Conservation (phyloP, 2,113 vertebrate species). For the Tretioscincus oriximinensis region DNA sequence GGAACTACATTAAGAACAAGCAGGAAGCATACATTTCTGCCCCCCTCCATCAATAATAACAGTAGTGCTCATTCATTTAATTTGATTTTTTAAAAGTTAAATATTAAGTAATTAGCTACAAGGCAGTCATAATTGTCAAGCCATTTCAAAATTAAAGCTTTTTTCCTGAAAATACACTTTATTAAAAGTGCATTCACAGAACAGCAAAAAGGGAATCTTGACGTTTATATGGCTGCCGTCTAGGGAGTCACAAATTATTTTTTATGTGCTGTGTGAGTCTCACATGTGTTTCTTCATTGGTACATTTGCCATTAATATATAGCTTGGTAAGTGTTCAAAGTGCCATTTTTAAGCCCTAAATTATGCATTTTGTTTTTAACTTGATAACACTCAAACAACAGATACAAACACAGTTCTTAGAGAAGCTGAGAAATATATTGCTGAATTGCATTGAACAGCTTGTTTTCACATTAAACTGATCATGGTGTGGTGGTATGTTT, state of each 20-base stretch:
- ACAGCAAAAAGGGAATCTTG: not conserved
- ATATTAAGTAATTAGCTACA: slow-evolving; percentile 48
- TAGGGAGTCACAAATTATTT: not conserved
- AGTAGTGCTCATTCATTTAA: not conserved
- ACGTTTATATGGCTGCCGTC: not conserved
- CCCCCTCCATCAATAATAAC: slow-evolving; percentile 25
- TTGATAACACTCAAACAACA: no score
- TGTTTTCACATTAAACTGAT: no score
- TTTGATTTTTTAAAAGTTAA: slow-evolving; percentile 5
- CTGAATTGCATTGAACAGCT: no score
- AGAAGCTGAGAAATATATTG: no score
- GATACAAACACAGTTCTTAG: no score
- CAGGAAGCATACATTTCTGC: not conserved
- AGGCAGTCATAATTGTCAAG: slow-evolving; percentile 36
- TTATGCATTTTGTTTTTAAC: not conserved
- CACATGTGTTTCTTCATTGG: not conserved
- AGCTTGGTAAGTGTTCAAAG: not conserved
- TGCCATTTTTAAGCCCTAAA: not conserved
- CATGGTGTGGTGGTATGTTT: no score
- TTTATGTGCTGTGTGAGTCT: not conserved
- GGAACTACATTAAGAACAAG: slow-evolving; percentile 35
- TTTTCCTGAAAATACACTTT: slow-evolving; percentile 26
- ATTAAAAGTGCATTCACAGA: slow-evolving; percentile 17
- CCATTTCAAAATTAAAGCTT: slow-evolving; percentile 37
- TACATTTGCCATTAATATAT: not conserved